Base-by-base conservation (phyloP, 2,888 invertebrate genomes). In the Anticlea derivata region DNA sequence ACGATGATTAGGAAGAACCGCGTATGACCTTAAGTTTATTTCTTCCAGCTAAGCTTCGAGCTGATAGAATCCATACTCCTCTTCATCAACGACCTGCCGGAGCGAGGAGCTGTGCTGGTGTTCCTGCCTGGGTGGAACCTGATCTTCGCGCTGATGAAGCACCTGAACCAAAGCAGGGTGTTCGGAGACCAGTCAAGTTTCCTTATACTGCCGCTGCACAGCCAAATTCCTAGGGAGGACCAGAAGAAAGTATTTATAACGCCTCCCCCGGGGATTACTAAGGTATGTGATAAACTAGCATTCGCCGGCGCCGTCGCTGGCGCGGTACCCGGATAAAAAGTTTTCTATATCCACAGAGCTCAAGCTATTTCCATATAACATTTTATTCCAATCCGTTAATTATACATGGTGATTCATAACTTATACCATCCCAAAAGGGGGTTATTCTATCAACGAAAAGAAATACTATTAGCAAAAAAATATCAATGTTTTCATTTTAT, bases 61-160 rank as follows among this genome's bases (percentile, higher is more conserved):
- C 89, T 99, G 5, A 95, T 99, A 55, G 98, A 98, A 86, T 90
- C 95, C 0, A 80, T 99, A 0, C 78, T 96, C 7, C 67, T 81
- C 5, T 92, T 95, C 70, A 95, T 96, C 34, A 92, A 90, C 48
- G 68, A 67, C 0, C 85, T 93, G 60, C 77, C 83, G 11, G 91
- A 94, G 22, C 94, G 95, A 0, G 99, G 99, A 0, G 97, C 99
- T 0, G 94, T 99, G 0, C 89, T 99, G 0, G 92, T 99, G 1
- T 99, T 99, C 80, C 89, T 99, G 0, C 98, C 99, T 0, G 99
- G 99, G 0, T 99, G 99, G 99, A 98, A 98, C 87, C 89, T 98
- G 7, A 99, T 99, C 68, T 98, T 98, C 83, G 95, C 96, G 0
- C 89, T 99, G 40, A 95, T 97, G 94, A 96, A 96, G 74, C 95